Conservation (phyloP, 2,113 vertebrate species). For the Melanocharis versteri region DNA sequence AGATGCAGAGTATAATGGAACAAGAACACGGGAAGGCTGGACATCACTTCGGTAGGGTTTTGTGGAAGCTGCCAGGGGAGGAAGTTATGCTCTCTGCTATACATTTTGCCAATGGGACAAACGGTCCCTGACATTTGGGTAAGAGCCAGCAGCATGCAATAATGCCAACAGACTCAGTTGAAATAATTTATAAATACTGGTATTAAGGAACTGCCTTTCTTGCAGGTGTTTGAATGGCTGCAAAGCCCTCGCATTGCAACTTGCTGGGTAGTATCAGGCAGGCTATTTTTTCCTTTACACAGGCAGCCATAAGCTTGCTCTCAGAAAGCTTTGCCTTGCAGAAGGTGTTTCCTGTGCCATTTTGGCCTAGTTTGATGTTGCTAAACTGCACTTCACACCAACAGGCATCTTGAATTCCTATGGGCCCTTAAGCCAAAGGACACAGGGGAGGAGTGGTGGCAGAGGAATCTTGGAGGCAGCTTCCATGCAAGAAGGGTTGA, state of each 20-base stretch:
- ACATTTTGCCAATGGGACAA: background rate
- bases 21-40: accelerated
- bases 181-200: background rate
- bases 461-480: background rate
- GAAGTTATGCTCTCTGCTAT: background rate
- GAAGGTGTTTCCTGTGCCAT: background rate
- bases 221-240: background rate
- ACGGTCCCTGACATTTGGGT: background rate
- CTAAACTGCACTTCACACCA: background rate
- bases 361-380: background rate
- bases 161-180: background rate
- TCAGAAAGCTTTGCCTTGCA: background rate
- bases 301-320: background rate
- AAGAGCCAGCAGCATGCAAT: background rate
- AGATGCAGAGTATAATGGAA: background rate
- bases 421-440: background rate
- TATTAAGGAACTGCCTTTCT: background rate
- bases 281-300: background rate
- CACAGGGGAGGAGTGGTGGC: background rate
- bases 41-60: background rate
- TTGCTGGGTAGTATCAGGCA: background rate
- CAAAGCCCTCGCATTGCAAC: background rate
- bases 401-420: background rate
- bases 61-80: background rate
- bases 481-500: background rate